A percentile compares a stretch with the other conserved stretches of the same genome.
phyloP scores from a whole-genome alignment of 2,797 vertebrate genomes.

The Passerculus sandwichensis region DNA sequence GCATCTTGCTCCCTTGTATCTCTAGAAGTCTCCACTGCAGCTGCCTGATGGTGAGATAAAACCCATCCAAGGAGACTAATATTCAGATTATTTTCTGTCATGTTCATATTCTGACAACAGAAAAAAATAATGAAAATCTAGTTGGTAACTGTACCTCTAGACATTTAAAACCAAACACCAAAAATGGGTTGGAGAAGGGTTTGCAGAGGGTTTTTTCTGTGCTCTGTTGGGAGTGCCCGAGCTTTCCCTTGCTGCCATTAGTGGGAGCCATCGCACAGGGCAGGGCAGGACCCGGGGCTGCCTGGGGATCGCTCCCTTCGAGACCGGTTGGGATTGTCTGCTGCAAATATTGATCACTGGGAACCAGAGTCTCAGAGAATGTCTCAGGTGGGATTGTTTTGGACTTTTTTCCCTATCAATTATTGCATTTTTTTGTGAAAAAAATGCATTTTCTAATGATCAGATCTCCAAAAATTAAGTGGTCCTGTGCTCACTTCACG shows the following conservation, averaged over 20 bases:
- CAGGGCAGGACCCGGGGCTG: constrained; percentile 2
- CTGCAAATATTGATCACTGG: background rate
- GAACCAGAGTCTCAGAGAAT: background rate
- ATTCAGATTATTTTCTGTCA: background rate
- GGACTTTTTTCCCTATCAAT: rapidly evolving
- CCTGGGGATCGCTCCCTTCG: background rate
- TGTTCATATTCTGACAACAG: background rate
- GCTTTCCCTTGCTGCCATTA: constrained; percentile 53
- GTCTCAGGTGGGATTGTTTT: background rate
- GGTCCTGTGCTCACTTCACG: background rate
- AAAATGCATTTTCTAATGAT: background rate
- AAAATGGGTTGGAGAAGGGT: background rate
- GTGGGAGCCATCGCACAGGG: constrained; percentile 65
- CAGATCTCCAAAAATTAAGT: background rate
- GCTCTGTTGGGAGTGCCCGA: background rate
- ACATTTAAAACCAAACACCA: background rate
- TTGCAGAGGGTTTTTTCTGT: background rate
- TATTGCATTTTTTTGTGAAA: background rate
- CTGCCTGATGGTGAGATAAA: background rate
- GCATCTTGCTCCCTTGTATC: background rate
- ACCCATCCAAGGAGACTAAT: background rate
- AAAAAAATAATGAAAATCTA: background rate
- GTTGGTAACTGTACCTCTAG: background rate
- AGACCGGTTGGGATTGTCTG: background rate
- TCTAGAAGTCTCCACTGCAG: background rate